phyloP scores from a whole-genome alignment of 2,888 invertebrate species.

The Operophtera brumata region DNA sequence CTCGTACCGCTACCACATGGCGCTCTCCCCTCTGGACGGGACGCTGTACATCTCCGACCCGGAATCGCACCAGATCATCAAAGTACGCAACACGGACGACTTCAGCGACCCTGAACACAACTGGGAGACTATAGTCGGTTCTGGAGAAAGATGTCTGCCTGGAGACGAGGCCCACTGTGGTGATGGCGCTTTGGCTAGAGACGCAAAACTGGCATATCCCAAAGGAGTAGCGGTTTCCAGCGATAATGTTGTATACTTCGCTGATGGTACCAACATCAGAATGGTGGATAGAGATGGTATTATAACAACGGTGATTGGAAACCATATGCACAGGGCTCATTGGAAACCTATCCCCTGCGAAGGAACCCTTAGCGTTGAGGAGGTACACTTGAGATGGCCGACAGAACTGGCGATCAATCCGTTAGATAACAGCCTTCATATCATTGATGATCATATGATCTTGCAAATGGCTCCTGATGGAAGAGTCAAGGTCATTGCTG shows the following conservation, averaged over 20 bases:
- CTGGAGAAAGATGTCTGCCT: slow-evolving; percentile 95
- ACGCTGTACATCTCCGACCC: slow-evolving; percentile 97
- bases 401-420: slow-evolving; percentile 97
- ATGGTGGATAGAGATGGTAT: slow-evolving; percentile 96
- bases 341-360: slow-evolving; percentile 97
- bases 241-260: slow-evolving; percentile 95
- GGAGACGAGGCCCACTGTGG: slow-evolving; percentile 98
- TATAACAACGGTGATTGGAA: slow-evolving; percentile 94
- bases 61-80: slow-evolving; percentile 95
- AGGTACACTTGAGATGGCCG: slow-evolving; percentile 97
- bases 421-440: slow-evolving; percentile 95
- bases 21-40: slow-evolving; percentile 95
- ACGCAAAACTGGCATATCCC: slow-evolving; percentile 96
- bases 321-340: slow-evolving; percentile 95
- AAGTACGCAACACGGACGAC: slow-evolving; percentile 90
- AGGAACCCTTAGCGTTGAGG: slow-evolving; percentile 94
- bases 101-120: slow-evolving; percentile 93
- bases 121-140: slow-evolving; percentile 97
- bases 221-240: slow-evolving; percentile 97
- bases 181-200: slow-evolving; percentile 94
- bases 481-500: slow-evolving; percentile 94
- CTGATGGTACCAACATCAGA: slow-evolving; percentile 96
- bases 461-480: slow-evolving; percentile 95
- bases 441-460: slow-evolving; percentile 98
- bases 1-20: slow-evolving; percentile 98